Base-by-base conservation (phyloP, 2,888 invertebrate genomes). In the Idaea straminata region DNA sequence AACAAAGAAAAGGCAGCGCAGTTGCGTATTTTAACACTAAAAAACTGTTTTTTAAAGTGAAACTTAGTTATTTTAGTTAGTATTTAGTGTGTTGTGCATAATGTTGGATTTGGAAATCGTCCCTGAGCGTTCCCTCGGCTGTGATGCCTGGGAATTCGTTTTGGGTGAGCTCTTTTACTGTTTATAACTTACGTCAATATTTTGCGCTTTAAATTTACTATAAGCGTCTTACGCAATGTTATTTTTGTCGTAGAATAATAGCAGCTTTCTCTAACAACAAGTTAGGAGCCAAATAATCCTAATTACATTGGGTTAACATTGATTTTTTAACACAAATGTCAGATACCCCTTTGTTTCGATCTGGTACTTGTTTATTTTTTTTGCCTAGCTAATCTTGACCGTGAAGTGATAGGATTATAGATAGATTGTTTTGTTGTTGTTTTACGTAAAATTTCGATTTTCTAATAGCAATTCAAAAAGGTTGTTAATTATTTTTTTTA, bases 101-200 rank as follows among this genome's bases (percentile, higher is more conserved):
- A 99, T 99, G 99, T 95, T 99, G 94, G 98, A 98, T 93, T 95
- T 99, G 88, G 99, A 99, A 95, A 97, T 99, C 83, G 95, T 98
- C 87, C 99, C 99, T 79, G 99, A 99, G 94, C 95, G 97, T 84
- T 98, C 98, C 82, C 95, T 99, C 86, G 98, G 98, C 92, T 98
- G 98, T 91, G 98, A 99, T 93, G 96, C 98, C 94, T 99, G 99
- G 98, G 98, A 99, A 94, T 98, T 99, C 93, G 96, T 98, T 89
- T 93, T 98, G 93, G 98, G 98, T 97, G 94, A 95, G 96, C 93
- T 83, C 75, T 79, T 75, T 77, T 74, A 85, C 81, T 88, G 88
- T 89, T 89, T 90, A 87, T 86, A 82, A 83, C 86, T 85, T 88
- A 91, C 88, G 89, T 91, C 91, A 89, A 88, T 85, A 83, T 85